phyloP scores from a whole-genome alignment of 1,140 invertebrate species.

The Maniola jurtina region DNA sequence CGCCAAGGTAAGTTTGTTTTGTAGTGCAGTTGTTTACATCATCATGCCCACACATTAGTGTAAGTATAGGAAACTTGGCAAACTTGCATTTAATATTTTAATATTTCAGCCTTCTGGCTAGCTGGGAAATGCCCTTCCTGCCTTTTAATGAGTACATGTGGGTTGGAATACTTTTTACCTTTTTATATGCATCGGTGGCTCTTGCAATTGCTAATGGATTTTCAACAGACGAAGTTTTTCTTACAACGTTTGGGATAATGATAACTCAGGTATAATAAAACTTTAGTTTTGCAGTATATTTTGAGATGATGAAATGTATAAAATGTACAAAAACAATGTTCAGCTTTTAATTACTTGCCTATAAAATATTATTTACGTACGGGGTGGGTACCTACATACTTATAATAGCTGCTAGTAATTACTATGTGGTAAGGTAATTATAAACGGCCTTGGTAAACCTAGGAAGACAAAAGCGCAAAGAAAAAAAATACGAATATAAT shows the following conservation, averaged over 20 bases:
- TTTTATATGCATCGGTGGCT: conserved; percentile 39
- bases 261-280: conserved; percentile 62
- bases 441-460: too few species aligned
- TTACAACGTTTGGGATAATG: conserved; percentile 69
- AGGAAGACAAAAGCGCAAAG: too few species aligned
- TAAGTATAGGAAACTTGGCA: background rate
- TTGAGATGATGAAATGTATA: too few species aligned
- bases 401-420: too few species aligned
- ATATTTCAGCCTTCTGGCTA: conserved; percentile 22
- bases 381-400: too few species aligned
- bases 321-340: too few species aligned
- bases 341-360: too few species aligned
- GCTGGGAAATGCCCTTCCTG: conserved; percentile 26
- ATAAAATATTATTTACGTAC: too few species aligned
- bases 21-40: background rate
- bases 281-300: background rate
- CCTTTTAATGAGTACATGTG: conserved; percentile 30
- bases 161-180: conserved; percentile 20
- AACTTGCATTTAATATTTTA: background rate
- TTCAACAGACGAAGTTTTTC: conserved; percentile 52
- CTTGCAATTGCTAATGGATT: conserved; percentile 55
- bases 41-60: background rate
- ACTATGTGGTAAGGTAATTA: too few species aligned
- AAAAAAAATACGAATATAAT: too few species aligned
- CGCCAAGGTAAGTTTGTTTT: conserved; percentile 66